Conservation (phyloP, 2,797 vertebrate species). For the Sparidentex hasta region DNA sequence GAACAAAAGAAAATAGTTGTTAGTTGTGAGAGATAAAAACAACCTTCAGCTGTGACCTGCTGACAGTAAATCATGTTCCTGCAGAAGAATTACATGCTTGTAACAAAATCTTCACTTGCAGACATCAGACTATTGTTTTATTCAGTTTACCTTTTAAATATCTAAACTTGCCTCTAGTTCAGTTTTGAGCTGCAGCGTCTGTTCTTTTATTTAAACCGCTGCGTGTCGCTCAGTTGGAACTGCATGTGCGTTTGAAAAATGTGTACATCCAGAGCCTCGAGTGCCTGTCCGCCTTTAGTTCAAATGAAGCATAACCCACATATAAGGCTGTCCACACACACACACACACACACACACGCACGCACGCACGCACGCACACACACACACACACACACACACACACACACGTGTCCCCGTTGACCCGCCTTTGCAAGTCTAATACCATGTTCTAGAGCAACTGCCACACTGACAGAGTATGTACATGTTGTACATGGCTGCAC, state of each 20-base stretch:
- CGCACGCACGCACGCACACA: neutral
- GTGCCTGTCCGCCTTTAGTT: slow-evolving; percentile 38
- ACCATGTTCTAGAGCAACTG: slow-evolving; percentile 46
- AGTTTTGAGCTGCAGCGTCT: neutral
- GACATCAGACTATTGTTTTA: fast-evolving
- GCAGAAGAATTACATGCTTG: neutral
- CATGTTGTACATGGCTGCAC: slow-evolving; percentile 22
- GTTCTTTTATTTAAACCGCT: neutral
- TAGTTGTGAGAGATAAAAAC: too few relatives aligned
- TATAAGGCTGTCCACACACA: slow-evolving; percentile 6
- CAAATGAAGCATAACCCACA: slow-evolving; percentile 63
- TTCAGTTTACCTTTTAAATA: neutral
- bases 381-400: slow-evolving; percentile 6
- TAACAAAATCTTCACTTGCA: neutral
- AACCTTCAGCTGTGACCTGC: too few relatives aligned
- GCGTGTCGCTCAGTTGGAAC: slow-evolving; percentile 13
- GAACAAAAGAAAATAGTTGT: too few relatives aligned
- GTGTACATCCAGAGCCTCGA: slow-evolving; percentile 37
- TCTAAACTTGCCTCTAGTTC: too few relatives aligned
- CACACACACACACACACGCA: too few relatives aligned
- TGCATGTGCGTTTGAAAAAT: neutral
- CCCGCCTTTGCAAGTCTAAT: slow-evolving; percentile 53
- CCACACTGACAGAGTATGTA: slow-evolving; percentile 44
- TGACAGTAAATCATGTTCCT: neutral
- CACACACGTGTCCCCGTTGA: slow-evolving; percentile 21